Evolutionary conservation across 2,797 vertebrate genomes (phyloP), one percentile per base, ranked within the genome.

Genomic region (Poeciliopsis paucimaculata): DNA sequence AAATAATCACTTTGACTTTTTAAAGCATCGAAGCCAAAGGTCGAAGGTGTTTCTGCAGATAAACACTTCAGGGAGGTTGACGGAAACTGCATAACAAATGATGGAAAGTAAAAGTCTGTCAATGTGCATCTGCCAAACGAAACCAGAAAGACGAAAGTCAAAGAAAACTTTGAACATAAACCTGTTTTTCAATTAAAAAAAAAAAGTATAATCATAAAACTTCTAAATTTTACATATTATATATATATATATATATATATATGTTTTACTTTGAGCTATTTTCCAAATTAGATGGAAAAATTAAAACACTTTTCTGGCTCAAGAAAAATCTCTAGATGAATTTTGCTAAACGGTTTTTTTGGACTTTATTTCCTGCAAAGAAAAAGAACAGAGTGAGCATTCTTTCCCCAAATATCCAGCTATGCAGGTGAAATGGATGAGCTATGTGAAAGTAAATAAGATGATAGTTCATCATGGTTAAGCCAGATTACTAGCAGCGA

Each of bases 1-100:
- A 81, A 90, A 87, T 92, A 91, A 94, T 91, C 86, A 80, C 88
- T 90, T 87, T 91, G 88, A 93, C 92, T 90, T 93, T 91, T 92
- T 45, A 49, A 39, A 76, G 64, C 79, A 34, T 86, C 87, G 73
- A 91, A 93, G 88, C 83, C 87, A 77, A 93, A 93, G 90, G 90
- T 93, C 86, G 79, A 87, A 91, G 78, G 90, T 86, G 84, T 85
- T 88, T 84, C 47, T 51, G 74, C 51, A 55, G 79, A 83, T 78
- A 90, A 88, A 89, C 84, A 91, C 76, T 79, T 73, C 1, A 26
- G 81, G 43, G 60, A 80, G 68, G 60, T 81, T 47, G 62, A 45
- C 64, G 47, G 66, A 75, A 79, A 60, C 26, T 4, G 62, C 64
- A 16, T 0, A 41, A 8, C 0, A 5, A 70, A 84, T 62, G 43